Conservation (phyloP, 1,140 invertebrate species). For the Zaprionus camerounensis region DNA sequence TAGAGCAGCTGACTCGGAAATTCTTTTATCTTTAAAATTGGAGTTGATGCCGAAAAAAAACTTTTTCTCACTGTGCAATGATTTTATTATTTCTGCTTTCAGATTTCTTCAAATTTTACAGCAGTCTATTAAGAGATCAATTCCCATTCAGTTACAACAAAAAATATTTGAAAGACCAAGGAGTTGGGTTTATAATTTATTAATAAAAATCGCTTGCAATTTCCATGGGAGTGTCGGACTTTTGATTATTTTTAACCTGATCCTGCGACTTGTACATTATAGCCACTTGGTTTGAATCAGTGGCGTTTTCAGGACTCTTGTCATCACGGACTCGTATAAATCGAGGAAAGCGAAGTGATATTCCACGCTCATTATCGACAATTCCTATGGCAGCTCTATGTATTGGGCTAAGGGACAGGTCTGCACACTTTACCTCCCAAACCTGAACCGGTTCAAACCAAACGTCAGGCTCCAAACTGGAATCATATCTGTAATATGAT, state of each 20-base stretch:
- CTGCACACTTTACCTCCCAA: constrained; percentile 99
- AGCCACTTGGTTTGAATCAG: constrained; percentile 94
- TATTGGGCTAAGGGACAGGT: constrained; percentile 97
- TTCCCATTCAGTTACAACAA: too few species aligned
- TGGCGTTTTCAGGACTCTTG: constrained; percentile 96
- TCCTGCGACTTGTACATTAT: constrained; percentile 95
- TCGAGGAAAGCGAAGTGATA: constrained; percentile 97
- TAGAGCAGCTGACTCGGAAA: too few species aligned
- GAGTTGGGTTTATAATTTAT: neutral
- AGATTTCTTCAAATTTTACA: too few species aligned
- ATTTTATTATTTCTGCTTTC: too few species aligned
- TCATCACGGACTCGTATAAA: constrained; percentile 97
- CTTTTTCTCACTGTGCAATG: too few species aligned
- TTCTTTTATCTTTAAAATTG: too few species aligned
- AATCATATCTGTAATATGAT: constrained; percentile 94
- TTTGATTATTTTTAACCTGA: constrained; percentile 93
- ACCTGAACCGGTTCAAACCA: constrained; percentile 98
- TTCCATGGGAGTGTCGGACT: constrained; percentile 44
- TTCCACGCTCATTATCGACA: constrained; percentile 96
- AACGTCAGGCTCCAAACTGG: constrained; percentile 92
- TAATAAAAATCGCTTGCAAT: constrained; percentile 70
- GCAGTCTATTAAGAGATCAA: too few species aligned
- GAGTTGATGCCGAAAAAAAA: too few species aligned
- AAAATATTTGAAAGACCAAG: neutral
- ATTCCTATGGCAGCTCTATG: constrained; percentile 96